Base-by-base conservation (phyloP, 2,888 invertebrate genomes). In the Portevinia maculata region DNA sequence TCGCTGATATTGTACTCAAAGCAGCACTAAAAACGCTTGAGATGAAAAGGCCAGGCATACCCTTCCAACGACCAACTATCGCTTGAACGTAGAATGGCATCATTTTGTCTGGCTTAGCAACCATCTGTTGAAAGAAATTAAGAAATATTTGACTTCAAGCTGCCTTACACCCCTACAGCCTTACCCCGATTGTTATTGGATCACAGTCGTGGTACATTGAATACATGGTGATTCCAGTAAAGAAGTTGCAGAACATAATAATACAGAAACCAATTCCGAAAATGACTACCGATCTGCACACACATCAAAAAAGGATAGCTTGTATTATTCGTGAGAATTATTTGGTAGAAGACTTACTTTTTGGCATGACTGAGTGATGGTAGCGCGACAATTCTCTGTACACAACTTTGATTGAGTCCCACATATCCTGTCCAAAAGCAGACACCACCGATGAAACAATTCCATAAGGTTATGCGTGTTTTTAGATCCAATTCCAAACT, bases 321-420 rank as follows among this genome's bases (percentile, higher is more conserved):
- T 13, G 6, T 13, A 13, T 4, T 34, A 5, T 15, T 1, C 13
- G 13, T 4, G 13, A 15, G 39, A 39, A 15, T 1, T 17, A 41
- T n/a, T 13, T 1, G 24, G 3, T 0, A 11, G 0, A 24, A 50
- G 7, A 37, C 55, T 50, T 76, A 89, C 94, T 90, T 89, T 90
- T 92, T 92, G 15, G 94, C 94, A 85, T 92, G 91, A 78, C 88
- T 91, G 55, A 93, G 89, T 0, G 92, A 92, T 1, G 93, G 92
- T 70, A 95, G 90, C 0, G 94, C 93, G 34, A 94, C 91, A 83
- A 94, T 94, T 79, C 95, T 91, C 86, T 95, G 95, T 0, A 95
- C 94, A 92, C 94, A 94, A 57, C 94, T 94, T 89, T 95, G 95
- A 90, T 94, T 94, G 9, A 94, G 92, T 11, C 94, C 92, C 86